These are phyloP conservation scores for Brachionus calyciflorus DNA, from an alignment of 1,140 invertebrate species.

Conservation along the genomic window DNA sequence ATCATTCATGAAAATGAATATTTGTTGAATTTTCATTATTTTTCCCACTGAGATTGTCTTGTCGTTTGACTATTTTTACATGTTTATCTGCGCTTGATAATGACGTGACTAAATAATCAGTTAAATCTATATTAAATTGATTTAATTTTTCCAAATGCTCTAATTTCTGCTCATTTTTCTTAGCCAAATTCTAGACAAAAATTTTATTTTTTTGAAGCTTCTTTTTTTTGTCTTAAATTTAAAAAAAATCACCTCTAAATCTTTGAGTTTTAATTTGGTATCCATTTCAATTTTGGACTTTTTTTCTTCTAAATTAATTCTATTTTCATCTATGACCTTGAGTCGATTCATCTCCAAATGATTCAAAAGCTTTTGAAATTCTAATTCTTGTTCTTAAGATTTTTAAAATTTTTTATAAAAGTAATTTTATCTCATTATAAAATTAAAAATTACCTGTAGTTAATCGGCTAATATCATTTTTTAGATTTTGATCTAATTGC, in stretches of 20 bases:
- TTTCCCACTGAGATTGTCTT: neutral
- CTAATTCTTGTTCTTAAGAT: slow-evolving; percentile 42
- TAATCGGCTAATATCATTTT: slow-evolving; percentile 53
- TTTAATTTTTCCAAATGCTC: slow-evolving; percentile 50
- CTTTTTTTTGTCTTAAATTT: too few species aligned
- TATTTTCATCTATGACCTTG: slow-evolving; percentile 41
- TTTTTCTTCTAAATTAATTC: slow-evolving; percentile 49
- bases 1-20: slow-evolving; percentile 19
- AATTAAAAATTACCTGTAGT: slow-evolving; percentile 45
- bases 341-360: neutral
- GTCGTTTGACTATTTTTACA: slow-evolving; percentile 49
- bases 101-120: slow-evolving; percentile 50
- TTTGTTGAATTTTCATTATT: neutral
- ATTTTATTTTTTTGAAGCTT: neutral
- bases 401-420: too few species aligned
- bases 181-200: slow-evolving; percentile 50
- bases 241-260: slow-evolving; percentile 9
- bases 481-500: slow-evolving; percentile 53
- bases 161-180: slow-evolving; percentile 49
- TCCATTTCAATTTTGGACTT: slow-evolving; percentile 47
- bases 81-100: slow-evolving; percentile 50
- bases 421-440: slow-evolving; percentile 49
- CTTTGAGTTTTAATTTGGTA: slow-evolving; percentile 23
- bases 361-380: slow-evolving; percentile 41
- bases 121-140: slow-evolving; percentile 51